phyloP scores from a whole-genome alignment of 2,888 invertebrate genomes.

The Epinotia nisella region DNA sequence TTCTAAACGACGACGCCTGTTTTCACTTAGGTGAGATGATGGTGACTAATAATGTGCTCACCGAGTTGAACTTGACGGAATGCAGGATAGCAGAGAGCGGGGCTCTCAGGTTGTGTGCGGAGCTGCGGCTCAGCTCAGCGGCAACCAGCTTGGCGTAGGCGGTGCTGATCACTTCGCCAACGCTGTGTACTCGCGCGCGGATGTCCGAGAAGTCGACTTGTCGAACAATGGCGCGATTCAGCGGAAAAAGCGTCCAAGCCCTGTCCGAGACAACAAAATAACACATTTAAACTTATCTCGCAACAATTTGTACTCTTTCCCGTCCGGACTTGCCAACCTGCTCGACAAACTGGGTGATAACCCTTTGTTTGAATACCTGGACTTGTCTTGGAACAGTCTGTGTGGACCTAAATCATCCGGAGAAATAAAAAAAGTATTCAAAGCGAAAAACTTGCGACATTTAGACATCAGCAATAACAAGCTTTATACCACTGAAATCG shows the following conservation, averaged over 20 bases:
- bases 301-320: constrained; percentile 52
- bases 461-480: constrained; percentile 52
- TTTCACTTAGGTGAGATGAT: constrained; percentile 71
- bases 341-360: constrained; percentile 50
- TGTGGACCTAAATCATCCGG: constrained; percentile 49
- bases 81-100: constrained; percentile 68
- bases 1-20: constrained; percentile 66
- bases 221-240: constrained; percentile 65
- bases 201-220: constrained; percentile 58
- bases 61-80: constrained; percentile 64
- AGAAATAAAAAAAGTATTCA: constrained; percentile 47
- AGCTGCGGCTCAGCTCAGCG: constrained; percentile 58
- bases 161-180: constrained; percentile 58
- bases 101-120: constrained; percentile 54
- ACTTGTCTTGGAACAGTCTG: constrained; percentile 57
- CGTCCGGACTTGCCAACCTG: constrained; percentile 50
- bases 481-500: constrained; percentile 48
- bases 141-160: constrained; percentile 61
- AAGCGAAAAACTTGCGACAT: constrained; percentile 22
- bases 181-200: constrained; percentile 56
- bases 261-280: constrained; percentile 54
- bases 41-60: constrained; percentile 56
- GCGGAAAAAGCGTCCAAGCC: constrained; percentile 54
- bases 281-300: constrained; percentile 56
- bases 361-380: constrained; percentile 49